Evolutionary conservation across 2,888 invertebrate species (phyloP), one percentile per base, ranked within the genome.

Genomic region (Therioaphis trifolii): DNA sequence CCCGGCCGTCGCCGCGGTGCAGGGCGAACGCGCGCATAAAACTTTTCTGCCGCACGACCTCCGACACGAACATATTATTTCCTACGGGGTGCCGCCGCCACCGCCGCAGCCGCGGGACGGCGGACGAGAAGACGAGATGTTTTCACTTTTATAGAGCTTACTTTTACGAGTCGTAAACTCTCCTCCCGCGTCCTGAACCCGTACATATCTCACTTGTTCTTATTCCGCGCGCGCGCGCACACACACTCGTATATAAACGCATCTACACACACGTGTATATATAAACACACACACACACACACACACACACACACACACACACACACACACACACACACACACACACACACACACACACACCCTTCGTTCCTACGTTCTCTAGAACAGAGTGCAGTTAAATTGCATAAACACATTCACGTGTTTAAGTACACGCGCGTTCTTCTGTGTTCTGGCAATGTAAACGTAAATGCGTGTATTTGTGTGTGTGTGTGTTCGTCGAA

Each of bases 91-190:
- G n/a, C n/a, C n/a, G n/a, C n/a, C n/a, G n/a, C n/a, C n/a, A n/a
- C n/a, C n/a, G n/a, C n/a, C n/a, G n/a, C n/a, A 35, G 14, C 29
- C 7, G 21, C 3, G 40, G 43, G 40, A 14, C 43, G 27, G 12
- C 15, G 27, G 21, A 74, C n/a, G 29, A n/a, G 29, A 43, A n/a
- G 55, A 79, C 55, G 21, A 80, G 71, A 80, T 24, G 80, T 80
- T 80, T 80, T 61, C 71, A 72, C 71, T 72, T 80, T 80, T 72
- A 80, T 80, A 58, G 71, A 61, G 80, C 80, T 80, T 80, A 80
- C 72, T 80, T 80, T 80, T 80, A 80, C 71, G 80, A 80, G 61
- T 29, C 80, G 61, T 80, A 72, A 80, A 80, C 80, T 35, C 80
- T 43, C 3, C 77, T 21, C 55, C 58, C 18, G 46, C 35, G 4